phyloP scores from a whole-genome alignment of 2,113 vertebrate genomes.

The Trinectes maculatus region DNA sequence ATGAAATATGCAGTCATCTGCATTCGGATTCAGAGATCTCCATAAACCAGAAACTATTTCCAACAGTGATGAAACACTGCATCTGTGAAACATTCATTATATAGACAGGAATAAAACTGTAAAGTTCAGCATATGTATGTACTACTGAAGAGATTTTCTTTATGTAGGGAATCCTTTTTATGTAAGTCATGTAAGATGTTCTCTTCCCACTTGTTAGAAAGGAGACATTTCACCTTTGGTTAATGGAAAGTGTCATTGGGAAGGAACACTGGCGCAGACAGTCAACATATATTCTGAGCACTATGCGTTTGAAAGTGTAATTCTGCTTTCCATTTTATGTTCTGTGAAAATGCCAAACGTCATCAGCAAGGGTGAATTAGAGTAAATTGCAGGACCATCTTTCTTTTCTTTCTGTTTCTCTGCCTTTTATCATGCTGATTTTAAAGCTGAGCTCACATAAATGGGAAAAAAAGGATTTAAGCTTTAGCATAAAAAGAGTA shows the following conservation, averaged over 20 bases:
- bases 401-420: neutral
- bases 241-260: constrained; percentile 36
- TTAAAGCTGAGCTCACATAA: constrained; percentile 3
- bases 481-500: too few species aligned
- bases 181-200: too few species aligned
- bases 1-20: neutral
- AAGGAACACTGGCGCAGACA: constrained; percentile 35
- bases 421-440: neutral
- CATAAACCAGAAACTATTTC: neutral
- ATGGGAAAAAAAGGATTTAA: too few species aligned
- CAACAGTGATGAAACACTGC: too few species aligned
- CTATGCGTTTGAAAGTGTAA: constrained; percentile 53
- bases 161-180: neutral
- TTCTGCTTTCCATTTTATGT: constrained; percentile 42
- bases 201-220: neutral
- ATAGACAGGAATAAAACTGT: neutral
- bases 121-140: neutral
- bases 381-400: constrained; percentile 7
- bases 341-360: constrained; percentile 42
- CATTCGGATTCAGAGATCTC: neutral
- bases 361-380: constrained; percentile 21
- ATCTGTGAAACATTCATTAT: neutral
- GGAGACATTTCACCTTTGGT: neutral
- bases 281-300: constrained; percentile 50
- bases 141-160: neutral